Base-by-base conservation (phyloP, 2,797 vertebrate genomes). In the Mus minutoides region DNA sequence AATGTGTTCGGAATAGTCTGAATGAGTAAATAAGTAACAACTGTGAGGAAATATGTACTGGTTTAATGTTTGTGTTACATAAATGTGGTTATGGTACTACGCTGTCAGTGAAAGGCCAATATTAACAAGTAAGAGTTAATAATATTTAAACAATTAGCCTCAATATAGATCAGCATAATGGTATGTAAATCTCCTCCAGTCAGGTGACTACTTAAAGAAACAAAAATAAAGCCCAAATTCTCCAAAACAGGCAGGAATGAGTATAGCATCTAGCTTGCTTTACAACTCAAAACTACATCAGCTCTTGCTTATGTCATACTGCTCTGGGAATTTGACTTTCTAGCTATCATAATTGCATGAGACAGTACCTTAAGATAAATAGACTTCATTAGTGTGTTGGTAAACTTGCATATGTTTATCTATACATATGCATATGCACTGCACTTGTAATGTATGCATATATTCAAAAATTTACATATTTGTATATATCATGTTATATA, bases 81-180 rank as follows among this genome's bases (percentile, higher is more conserved):
- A 84, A 40, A 7, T 12, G 16, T 56, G 19, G 54, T 0, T 34
- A 0, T 31, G 2, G 5, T 26, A 34, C 2, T 54, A 19, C 11
- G 5, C 31, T 93, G 29, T 93, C 73, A 79, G 21, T 62, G 46
- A 83, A 60, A 91, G 12, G 12, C 0, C 2, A 62, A 40, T 60
- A 6, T 67, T 26, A 0, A 4, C 5, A 90, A 79, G 0, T 78
- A 76, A 64, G 58, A 22, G 21, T 85, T 31, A 91, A 64, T n/a
- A 62, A 71, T 54, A 62, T 75, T 93, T 94, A 67, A 69, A 58
- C 85, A 24, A 82, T 31, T n/a, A 46, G 7, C n/a, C 17, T 84
- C 62, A 43, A 62, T 73, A 54, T 16, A 52, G 7, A 37, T 89
- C 69, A 79, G 2, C 22, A 2, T 88, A 26, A 77, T 37, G 52